Percentiles rank a stretch among this genome's conserved stretches.
Conservation (phyloP, 1,140 invertebrate species). For the Drosophila hydei region DNA sequence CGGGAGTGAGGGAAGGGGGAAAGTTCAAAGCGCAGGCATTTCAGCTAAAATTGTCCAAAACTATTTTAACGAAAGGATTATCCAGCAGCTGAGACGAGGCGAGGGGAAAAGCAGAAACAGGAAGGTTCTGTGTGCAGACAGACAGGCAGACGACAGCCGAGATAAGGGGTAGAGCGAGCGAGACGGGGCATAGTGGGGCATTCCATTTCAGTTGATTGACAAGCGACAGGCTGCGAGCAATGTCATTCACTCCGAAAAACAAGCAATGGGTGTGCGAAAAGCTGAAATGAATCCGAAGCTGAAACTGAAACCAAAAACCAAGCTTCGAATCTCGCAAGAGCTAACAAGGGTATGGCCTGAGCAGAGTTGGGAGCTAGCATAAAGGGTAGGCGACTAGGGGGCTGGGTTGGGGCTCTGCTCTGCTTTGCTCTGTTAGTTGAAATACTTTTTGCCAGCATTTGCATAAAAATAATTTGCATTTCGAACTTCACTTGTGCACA, state of each 20-base stretch:
- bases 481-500: conserved; percentile 37
- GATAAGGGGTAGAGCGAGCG: too few relatives aligned
- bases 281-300: conserved; percentile 55
- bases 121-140: background rate
- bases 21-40: conserved; percentile 47
- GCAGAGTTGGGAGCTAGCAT: background rate
- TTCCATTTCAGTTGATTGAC: conserved; percentile 56
- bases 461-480: conserved; percentile 69
- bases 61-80: conserved; percentile 59
- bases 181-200: background rate
- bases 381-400: background rate
- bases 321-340: conserved; percentile 1
- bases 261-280: conserved; percentile 58
- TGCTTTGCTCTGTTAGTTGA: conserved; percentile 33
- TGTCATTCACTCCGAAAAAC: conserved; percentile 55
- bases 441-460: conserved; percentile 60
- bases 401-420: background rate
- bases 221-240: conserved; percentile 50
- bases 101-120: background rate
- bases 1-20: conserved; percentile 12
- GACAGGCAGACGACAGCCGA: conserved; percentile 1
- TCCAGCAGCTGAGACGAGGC: background rate
- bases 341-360: background rate
- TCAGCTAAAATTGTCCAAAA: conserved; percentile 46
- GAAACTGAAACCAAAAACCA: conserved; percentile 15